These are phyloP conservation scores for Hycleus phaleratus DNA, from an alignment of 1,140 invertebrate species.

Conservation along the genomic window DNA sequence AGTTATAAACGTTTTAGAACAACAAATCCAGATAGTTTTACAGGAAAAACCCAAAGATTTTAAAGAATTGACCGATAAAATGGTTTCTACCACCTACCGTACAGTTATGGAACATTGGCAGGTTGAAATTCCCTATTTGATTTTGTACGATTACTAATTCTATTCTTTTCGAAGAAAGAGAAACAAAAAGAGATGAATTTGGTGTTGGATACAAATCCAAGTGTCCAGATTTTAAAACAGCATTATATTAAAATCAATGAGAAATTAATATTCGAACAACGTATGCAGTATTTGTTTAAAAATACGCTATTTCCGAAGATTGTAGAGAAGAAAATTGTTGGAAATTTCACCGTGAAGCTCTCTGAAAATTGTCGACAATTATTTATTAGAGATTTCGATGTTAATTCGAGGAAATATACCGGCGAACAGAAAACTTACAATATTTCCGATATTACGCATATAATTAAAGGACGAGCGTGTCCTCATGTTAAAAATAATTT, in stretches of 20 bases:
- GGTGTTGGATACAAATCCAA: conserved; percentile 25
- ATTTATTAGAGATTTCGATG: conserved; percentile 17
- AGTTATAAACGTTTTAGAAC: conserved; percentile 29
- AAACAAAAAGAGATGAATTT: conserved; percentile 21
- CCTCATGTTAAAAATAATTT: conserved; percentile 22
- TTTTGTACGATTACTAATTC: too few species aligned
- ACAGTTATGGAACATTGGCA: conserved; percentile 25
- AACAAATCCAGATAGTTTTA: conserved; percentile 30
- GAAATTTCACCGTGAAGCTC: conserved; percentile 21
- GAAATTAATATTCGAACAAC: conserved; percentile 24
- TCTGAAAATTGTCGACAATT: conserved; percentile 26
- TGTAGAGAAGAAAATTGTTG: conserved; percentile 19
- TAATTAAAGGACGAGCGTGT: conserved; percentile 30
- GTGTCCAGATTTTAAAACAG: conserved; percentile 27
- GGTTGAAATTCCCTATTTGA: conserved; percentile 13
- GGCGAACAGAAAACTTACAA: conserved; percentile 1
- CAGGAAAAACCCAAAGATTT: conserved; percentile 28
- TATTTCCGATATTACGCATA: conserved; percentile 27
- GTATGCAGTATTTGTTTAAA: conserved; percentile 12
- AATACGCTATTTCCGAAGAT: neutral
- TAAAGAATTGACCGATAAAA: conserved; percentile 23
- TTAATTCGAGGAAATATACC: neutral
- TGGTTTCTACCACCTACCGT: conserved; percentile 25
- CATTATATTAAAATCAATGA: conserved; percentile 20
- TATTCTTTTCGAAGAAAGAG: conserved; percentile 13